Conservation (phyloP, 2,888 invertebrate species). For the Noctua janthe region DNA sequence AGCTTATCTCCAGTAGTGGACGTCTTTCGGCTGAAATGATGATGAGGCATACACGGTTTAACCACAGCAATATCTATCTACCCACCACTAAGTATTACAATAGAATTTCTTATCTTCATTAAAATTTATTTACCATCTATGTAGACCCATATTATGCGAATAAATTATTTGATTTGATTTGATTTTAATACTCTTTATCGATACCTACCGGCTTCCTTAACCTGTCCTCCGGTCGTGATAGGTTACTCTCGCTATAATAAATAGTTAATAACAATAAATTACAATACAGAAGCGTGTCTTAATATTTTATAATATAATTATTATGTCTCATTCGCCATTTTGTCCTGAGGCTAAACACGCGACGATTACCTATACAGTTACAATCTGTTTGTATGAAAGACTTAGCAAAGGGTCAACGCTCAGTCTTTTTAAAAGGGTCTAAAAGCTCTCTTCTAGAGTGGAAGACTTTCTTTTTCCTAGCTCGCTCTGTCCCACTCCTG, state of each 20-base stretch:
- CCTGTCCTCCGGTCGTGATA: conserved; percentile 21
- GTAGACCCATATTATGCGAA: no score
- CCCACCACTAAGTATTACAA: background rate
- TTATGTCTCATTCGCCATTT: conserved; percentile 43
- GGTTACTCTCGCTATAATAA: conserved; percentile 22
- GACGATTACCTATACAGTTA: conserved; percentile 23
- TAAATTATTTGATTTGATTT: no score
- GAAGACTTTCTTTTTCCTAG: no score
- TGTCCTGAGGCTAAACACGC: conserved; percentile 48
- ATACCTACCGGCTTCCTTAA: conserved; percentile 6
- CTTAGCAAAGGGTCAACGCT: background rate
- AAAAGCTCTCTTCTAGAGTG: background rate
- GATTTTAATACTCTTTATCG: background rate
- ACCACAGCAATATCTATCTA: background rate
- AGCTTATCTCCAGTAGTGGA: no score
- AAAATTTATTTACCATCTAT: no score
- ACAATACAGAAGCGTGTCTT: conserved; percentile 42
- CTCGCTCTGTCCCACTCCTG: no score
- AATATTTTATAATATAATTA: conserved; percentile 54
- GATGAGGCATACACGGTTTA: no score
- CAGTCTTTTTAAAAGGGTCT: background rate
- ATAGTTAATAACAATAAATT: conserved; percentile 43
- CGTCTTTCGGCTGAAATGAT: no score
- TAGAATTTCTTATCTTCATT: background rate
- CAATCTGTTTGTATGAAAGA: background rate